Conservation (phyloP, 2,888 invertebrate genomes). For the Cryptus viduatorius region DNA sequence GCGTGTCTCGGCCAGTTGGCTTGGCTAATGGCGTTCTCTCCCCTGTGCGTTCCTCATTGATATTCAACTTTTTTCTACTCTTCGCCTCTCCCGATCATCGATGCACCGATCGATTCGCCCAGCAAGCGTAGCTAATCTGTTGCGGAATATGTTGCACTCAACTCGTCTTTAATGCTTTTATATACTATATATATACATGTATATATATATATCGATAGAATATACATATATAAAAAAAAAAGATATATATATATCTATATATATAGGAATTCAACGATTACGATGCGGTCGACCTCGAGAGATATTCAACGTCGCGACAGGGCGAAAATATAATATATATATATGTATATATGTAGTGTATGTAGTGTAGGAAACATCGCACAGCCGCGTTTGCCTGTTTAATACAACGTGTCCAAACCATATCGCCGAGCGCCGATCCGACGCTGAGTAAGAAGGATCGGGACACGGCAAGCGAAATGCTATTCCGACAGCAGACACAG, state of each 20-base stretch:
- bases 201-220: too few species aligned
- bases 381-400: not conserved
- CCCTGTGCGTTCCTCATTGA: constrained; percentile 73
- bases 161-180: constrained; percentile 1
- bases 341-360: not conserved
- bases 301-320: constrained; percentile 29
- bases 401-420: not conserved
- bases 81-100: constrained; percentile 34
- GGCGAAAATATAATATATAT: constrained; percentile 27
- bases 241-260: too few species aligned
- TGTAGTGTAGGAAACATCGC: not conserved
- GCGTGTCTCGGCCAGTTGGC: constrained; percentile 75
- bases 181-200: not conserved
- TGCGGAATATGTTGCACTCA: constrained; percentile 58
- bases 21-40: constrained; percentile 73
- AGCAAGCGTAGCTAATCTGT: constrained; percentile 71
- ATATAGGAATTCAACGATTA: constrained; percentile 23
- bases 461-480: constrained; percentile 1
- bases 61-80: constrained; percentile 69
- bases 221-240: not conserved
- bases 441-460: constrained; percentile 6
- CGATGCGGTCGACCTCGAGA: constrained; percentile 52
- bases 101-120: constrained; percentile 74
- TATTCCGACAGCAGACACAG: constrained; percentile 16
- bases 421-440: constrained; percentile 1